Base-by-base conservation (phyloP, 35 echinoderm and acorn worm genomes). In the Apostichopus parvimensis region DNA sequence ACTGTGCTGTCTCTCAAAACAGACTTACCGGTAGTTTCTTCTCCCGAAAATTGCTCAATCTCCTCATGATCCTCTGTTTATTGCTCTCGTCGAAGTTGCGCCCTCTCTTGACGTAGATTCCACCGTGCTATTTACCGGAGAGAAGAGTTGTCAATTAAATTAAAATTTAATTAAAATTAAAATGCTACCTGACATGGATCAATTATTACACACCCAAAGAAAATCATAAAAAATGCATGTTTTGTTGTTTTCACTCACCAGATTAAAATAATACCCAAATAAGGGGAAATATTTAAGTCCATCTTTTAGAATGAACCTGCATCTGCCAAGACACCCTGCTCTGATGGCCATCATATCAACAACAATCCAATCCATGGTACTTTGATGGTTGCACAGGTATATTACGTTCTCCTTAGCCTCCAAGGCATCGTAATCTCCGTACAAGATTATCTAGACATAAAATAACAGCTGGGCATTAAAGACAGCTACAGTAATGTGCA, bases 311-410 rank as follows among this genome's bases (percentile, higher is more conserved):
- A 98, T 89, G 66, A 92, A 98, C 65, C 97, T 56, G 34, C 95
- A 75, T 56, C 92, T 82, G 6, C 97, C 97, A 11, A 99, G 88
- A 72, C 94, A 93, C 6, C 97, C 94, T 9, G 91, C 92, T n/a
- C 97, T 89, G 15, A 95, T 91, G 13, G 97, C 94, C 5, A 99
- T 70, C 94, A 99, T 96, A 79, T 99, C 94, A 14, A 91, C 89
- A 0, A 96, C 92, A 4, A 99, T 91, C 97, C 97, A 99, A 59
- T 99, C 97, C 70, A 99, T 87, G 4, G 97, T 99, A 18, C 86
- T 93, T 89, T 99, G 97, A 56, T 99, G 97, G 76, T 99, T 99
- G 82, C 90, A 99, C 5, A 99, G 70, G 90, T 99, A 99, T 28
- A 99, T 81, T 12, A 99, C 97, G 95, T 94, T 99, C 89, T 99